Evolutionary conservation across 2,888 invertebrate species (phyloP), one percentile per base, ranked within the genome.

Genomic region (Acanthosepion lycidas): DNA sequence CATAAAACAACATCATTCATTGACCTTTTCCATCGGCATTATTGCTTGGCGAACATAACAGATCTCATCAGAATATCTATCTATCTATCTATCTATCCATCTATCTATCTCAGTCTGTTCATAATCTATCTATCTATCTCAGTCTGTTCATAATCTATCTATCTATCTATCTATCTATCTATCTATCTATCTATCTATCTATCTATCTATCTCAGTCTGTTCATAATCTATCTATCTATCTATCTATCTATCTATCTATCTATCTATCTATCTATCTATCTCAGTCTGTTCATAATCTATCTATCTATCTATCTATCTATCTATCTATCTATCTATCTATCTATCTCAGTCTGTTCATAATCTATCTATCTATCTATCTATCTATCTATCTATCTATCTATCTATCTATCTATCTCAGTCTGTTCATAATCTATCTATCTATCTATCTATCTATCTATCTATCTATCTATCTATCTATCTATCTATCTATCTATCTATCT

Each of bases 161-260:
- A n/a, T n/a, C n/a, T n/a, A n/a, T n/a, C 78, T 78, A 78, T 78
- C 78, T 78, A 78, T 78, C 78, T 78, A n/a, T n/a, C 78, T 78
- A 78, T 78, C n/a, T 64, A 64, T 64, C 23, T 64, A 64, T 64
- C 23, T 26, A 64, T 64, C 23, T 51, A 51, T 51, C 51, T 51
- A n/a, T n/a, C n/a, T n/a, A n/a, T n/a, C n/a, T n/a, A n/a, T n/a
- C n/a, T n/a, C n/a, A n/a, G n/a, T n/a, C n/a, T n/a, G n/a, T n/a
- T n/a, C n/a, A n/a, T n/a, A n/a, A 51, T 51, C 51, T 51, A 51
- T 51, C 51, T 51, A 51, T 51, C 51, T 51, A 51, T 51, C 51
- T 51, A 51, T 51, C 51, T 8, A 64, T 64, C 23, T n/a, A n/a
- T n/a, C n/a, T n/a, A n/a, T n/a, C 78, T 78, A 78, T 78, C 78